Base-by-base conservation (phyloP, 2,888 invertebrate genomes). In the Catotricha subobsoleta region DNA sequence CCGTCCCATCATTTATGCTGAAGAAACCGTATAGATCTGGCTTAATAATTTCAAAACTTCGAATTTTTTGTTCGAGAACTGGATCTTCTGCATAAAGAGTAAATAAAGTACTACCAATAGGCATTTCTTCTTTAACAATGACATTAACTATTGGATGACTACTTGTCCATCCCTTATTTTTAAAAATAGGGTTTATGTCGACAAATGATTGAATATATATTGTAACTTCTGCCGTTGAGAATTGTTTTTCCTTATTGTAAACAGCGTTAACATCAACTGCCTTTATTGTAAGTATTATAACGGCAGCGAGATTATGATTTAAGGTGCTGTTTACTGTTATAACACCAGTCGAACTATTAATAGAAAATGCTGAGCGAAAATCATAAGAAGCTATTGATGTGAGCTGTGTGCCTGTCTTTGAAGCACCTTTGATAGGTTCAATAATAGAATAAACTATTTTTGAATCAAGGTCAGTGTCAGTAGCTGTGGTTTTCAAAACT, bases 121-220 rank as follows among this genome's bases (percentile, higher is more conserved):
- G 77, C 53, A 79, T 74, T 55, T 83, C 83, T 58, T 86, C 84
- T 43, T 76, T 76, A 7, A 83, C 67, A 43, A 68, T 69, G 2
- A 78, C 66, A 39, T 71, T 67, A 23, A 84, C 74, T 0, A 72
- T 62, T 0, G 80, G 77, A 47, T 74, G 74, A 0, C 74, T 70
- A 21, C 71, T 72, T 1, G 73, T 74, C 83, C 84, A 83, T 2
- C 77, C 76, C 1, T 72, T 56, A 48, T 79, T 74, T 2, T 72
- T 71, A 48, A 84, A 81, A 23, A 78, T 69, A 1, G 84, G 80
- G 58, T 80, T 78, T 50, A 77, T 74, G 48, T 81, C 79, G 46
- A 76, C 74, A 53, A 76, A 78, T 0, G 81, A 80, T 54, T 82
- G 80, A 21, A 84, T 71, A 53, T 81, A 83, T 30, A 83, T 67